Base-by-base conservation (phyloP, 2,113 vertebrate genomes). In the Mohoua ochrocephala region DNA sequence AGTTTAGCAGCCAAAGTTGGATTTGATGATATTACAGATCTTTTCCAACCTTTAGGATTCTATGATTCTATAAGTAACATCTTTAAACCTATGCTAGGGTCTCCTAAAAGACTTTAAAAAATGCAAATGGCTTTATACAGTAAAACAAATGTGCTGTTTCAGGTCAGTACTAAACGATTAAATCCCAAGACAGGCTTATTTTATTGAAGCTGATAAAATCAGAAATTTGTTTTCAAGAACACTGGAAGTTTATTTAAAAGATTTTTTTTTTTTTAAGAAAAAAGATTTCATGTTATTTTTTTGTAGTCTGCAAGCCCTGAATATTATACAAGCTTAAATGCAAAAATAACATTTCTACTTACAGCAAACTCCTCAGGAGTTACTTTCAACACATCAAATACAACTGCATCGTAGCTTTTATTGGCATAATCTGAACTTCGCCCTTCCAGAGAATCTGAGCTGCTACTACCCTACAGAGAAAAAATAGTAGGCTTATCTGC, bases 341-440 rank as follows among this genome's bases (percentile, higher is more conserved):
- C 31, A 91, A 89, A 91, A 90, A 23, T 13, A 89, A 56, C 33
- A 56, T 45, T 76, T 93, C 44, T 95, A 99, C 99, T 99, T 97
- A 99, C 99, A 44, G 99, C 99, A 96, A 99, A 99, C 97, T 99
- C 99, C 97, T 99, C 99, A 3, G 99, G 99, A 61, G 99, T 99
- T 97, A 99, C 99, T 98, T 99, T 99, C 94, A 99, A 98, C 75
- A 99, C 99, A 31, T 99, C 99, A 68, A 99, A 99, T 91, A 99
- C 98, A 39, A 99, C 99, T 2, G 99, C 99, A 31, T 99, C 99
- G 1, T 99, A 99, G 97, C 99, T 99, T 97, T 99, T 99, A 96
- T 97, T 98, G 93, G 99, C 98, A 77, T 99, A 99, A 97, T 99
- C 99, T 52, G 99, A 98, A 95, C 98, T 99, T 89, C 97, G 98